Base-by-base conservation (phyloP, 1,140 invertebrate genomes). In the Planococcus citri region DNA sequence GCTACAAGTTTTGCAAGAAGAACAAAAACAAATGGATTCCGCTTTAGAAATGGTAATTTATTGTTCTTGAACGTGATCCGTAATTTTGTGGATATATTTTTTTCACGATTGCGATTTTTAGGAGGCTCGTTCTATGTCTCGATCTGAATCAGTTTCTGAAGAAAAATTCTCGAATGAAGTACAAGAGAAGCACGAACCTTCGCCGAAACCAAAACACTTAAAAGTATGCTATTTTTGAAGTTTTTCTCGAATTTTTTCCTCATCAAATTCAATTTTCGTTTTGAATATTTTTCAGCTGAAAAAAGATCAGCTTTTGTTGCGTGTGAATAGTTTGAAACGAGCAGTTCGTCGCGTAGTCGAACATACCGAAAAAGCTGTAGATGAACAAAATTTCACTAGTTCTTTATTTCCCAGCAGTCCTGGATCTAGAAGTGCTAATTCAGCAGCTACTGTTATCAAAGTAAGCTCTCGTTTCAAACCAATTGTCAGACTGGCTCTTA, bases 321-420 rank as follows among this genome's bases (percentile, higher is more conserved):
- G 87, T 68, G 87, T 87, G 1, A 83, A 95, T 76, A 95, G 92
- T 79, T 84, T 96, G 71, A 94, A 95, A 75, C 87, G 89, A 74
- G 92, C 92, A 64, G 85, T 95, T 29, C 83, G 89, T 73, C 88
- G 86, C 78, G 84, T 94, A 24, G 86, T 92, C 27, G 89, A 92
- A 75, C 88, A 92, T 75, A 87, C 88, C 0, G 90, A 92, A 74
- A 80, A 83, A 78, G 81, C 79, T 69, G 80, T 82, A 67, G 86
- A 83, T 72, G 86, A 83, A 74, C 84, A 33, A 9, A 68, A 68
- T 20, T 37, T 33, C 24, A 68, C 24, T 17, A 68, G 8, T 25
- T 8, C 27, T n/a, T 27, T 33, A 27, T 33, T 21, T 21, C 27
- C 67, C 12, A 21, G 20, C n/a, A 68, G 33, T 37, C 33, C 67